Evolutionary conservation across 2,113 vertebrate species (phyloP).

Genomic region (Sturnira hondurensis): DNA sequence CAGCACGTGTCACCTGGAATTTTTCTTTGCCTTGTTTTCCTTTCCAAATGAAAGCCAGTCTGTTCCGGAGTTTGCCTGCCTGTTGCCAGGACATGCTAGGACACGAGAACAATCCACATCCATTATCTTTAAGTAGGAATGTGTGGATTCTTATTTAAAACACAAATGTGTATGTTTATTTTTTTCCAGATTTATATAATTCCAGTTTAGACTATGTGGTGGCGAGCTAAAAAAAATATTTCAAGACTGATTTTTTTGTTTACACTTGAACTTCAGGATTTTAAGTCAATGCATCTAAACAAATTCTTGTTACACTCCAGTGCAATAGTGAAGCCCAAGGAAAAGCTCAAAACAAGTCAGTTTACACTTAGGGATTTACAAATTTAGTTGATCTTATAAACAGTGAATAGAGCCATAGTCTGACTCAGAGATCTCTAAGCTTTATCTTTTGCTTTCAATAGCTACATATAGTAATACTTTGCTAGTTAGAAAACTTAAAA

Average conservation of each 20-base stretch:
- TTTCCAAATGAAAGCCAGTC: background rate
- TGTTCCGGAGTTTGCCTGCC: background rate
- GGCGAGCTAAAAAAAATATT: background rate
- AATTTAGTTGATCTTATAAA: constrained; percentile 37
- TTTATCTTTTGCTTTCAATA: background rate
- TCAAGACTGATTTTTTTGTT: constrained; percentile 16
- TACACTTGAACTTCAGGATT: background rate
- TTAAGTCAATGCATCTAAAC: background rate
- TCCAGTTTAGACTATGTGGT: constrained; percentile 8
- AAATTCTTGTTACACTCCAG: constrained; percentile 25
- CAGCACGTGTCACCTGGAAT: background rate
- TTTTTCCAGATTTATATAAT: background rate
- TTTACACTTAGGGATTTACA: constrained; percentile 15
- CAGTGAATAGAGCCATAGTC: background rate
- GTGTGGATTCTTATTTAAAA: background rate
- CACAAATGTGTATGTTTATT: constrained; percentile 20
- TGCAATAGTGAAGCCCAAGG: constrained; percentile 33
- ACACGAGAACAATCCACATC: background rate
- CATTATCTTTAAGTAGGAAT: background rate
- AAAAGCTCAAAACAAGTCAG: background rate
- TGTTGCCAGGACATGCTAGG: background rate
- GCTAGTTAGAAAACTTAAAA: background rate
- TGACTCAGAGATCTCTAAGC: background rate
- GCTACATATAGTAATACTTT: background rate
- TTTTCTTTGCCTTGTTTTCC: constrained; percentile 52